These are phyloP conservation scores for Hyposoter didymator DNA, from an alignment of 2,888 invertebrate genomes.

Conservation along the genomic window DNA sequence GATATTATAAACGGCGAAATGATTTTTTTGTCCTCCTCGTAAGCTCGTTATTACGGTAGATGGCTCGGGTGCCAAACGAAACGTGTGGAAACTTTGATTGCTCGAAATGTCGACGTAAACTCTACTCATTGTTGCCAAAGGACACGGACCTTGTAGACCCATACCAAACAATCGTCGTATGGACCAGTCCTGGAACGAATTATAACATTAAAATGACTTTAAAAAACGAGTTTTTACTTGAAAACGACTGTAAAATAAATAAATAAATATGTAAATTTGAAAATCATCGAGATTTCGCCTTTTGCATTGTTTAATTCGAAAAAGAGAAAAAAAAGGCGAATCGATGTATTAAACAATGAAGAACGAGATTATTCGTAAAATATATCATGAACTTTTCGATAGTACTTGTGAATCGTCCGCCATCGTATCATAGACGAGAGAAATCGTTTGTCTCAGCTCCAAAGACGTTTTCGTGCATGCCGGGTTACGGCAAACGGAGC, in stretches of 20 bases:
- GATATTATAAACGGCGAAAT: conserved; percentile 90
- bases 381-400: background rate
- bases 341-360: background rate
- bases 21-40: conserved; percentile 89
- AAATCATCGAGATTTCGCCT: background rate
- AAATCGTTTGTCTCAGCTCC: conserved; percentile 94
- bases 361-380: background rate
- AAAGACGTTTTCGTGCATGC: conserved; percentile 88
- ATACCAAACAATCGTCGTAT: conserved; percentile 94
- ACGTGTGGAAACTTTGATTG: conserved; percentile 86
- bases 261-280: background rate
- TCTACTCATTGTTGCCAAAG: conserved; percentile 90
- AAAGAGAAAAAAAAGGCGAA: background rate
- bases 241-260: background rate
- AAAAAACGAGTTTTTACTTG: background rate
- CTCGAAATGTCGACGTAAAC: conserved; percentile 92
- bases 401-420: conserved; percentile 78
- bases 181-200: conserved; percentile 90
- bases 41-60: conserved; percentile 86
- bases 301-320: background rate
- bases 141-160: conserved; percentile 92
- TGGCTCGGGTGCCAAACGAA: conserved; percentile 88
- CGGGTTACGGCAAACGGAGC: conserved; percentile 90
- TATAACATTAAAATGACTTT: background rate
- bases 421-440: conserved; percentile 93